Base-by-base conservation (phyloP, 2,888 invertebrate genomes). In the Eubasilissa splendida region DNA sequence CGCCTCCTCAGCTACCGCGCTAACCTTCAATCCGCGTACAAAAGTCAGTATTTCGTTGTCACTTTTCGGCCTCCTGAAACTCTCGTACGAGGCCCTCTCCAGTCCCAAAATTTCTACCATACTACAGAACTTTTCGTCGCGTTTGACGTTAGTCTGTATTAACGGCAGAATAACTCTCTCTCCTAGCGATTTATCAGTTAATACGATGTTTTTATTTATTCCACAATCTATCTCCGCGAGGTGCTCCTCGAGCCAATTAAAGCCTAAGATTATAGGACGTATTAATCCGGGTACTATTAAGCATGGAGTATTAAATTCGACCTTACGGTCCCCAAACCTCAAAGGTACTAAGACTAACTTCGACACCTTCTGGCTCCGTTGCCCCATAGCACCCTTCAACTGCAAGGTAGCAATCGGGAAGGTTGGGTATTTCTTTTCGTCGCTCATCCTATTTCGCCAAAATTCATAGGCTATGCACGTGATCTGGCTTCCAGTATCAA, bases 401-500 rank as follows among this genome's bases (percentile, higher is more conserved):
- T 56, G 56, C 7, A 56, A 9, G 54, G 54, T 11, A 54, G 54
- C 11, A 9, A 54, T 11, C 11, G 54, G 54, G 8, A 54, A 9
- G 54, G 11, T 9, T 9, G 54, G 71, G 53, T 71, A 71, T 71
- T n/a, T 10, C 12, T 9, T n/a, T 14, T 53, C n/a, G 14, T 53
- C 12, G 7, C 53, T 52, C 8, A 12, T 8, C 7, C n/a, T 9
- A 11, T 50, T 71, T 10, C 53, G 9, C 5, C n/a, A 5, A 71
- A 71, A 53, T 53, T 71, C 71, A 10, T 12, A 53, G n/a, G 71
- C 33, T 12, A 71, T 22, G 50, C 71, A 71, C n/a, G 71, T 71
- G 14, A 71, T 52, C 14, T 71, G 71, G 52, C 71, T 71, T 8
- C 71, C 71, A 4, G 71, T 71, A 53, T 71, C 71, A 9, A n/a